Evolutionary conservation across 2,113 vertebrate species (phyloP), one percentile per base, ranked within the genome.

Genomic region (Myotis davidii): DNA sequence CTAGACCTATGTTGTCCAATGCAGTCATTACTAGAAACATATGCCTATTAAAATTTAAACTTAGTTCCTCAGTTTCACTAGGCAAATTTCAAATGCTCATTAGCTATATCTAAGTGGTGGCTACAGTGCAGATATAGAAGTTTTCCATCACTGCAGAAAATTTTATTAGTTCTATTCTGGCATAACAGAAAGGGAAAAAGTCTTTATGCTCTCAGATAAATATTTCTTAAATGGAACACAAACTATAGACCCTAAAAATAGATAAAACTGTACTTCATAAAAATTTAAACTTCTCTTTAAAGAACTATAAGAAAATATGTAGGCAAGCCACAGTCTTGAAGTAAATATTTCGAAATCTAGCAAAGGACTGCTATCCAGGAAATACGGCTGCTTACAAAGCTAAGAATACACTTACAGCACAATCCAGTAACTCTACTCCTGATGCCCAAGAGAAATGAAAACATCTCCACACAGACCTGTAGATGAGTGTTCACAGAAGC

Each of bases 241-340:
- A 70, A 42, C 69, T 29, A 12, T 48, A 78, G 2, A 91, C 54
- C 48, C 5, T 56, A 56, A 42, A 61, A 74, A 50, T 72, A 50
- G 20, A 37, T 82, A 50, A 88, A 90, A 42, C 70, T 45, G 2
- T 54, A 77, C 48, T 72, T 77, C 23, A 78, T 25, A 83, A 76
- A 92, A 90, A 52, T 59, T 37, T 54, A 54, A 70, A 91, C 16
- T 34, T 90, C 39, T 52, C 17, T 77, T 74, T 65, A 37, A 91
- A 70, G 5, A 39, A 94, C 21, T 94, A 32, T 32, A 54, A 77
- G 9, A 88, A 94, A 94, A 88, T n/a, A 56, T 61, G 87, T 77
- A 50, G 70, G 7, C 27, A 73, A 79, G 54, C n/a, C 37, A 76
- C 13, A 83, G 7, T 52, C 18, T 34, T 67, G 25, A 85, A 87